A percentile compares a stretch with the other conserved stretches of the same genome.
Evolutionary conservation across 2,113 vertebrate species (phyloP).

Genomic region (Triplophysa rosa): DNA sequence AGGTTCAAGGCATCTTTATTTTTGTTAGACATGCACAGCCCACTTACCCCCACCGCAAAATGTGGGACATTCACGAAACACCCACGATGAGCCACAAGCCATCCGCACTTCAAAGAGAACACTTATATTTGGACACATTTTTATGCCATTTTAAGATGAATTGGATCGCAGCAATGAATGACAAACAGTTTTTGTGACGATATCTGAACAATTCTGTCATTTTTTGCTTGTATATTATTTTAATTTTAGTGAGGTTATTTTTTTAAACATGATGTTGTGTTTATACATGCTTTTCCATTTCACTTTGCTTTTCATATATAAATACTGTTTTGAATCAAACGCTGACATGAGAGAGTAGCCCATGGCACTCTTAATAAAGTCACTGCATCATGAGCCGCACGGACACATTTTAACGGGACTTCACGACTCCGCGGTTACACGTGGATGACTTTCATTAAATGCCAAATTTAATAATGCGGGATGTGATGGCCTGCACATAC

Average conservation of each 20-base stretch:
- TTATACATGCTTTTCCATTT: not conserved
- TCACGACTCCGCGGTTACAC: constrained; percentile 3
- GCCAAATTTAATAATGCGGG: constrained; percentile 3
- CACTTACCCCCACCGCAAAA: not conserved
- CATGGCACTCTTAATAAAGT: constrained; percentile 16
- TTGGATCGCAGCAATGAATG: constrained; percentile 59
- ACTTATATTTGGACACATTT: constrained; percentile 24
- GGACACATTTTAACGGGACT: constrained; percentile 20
- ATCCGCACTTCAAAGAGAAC: constrained; percentile 33
- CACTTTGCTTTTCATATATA: not conserved
- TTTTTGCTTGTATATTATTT: too few relatives aligned
- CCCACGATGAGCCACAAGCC: constrained; percentile 7
- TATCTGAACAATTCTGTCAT: not conserved
- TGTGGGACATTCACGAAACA: not conserved
- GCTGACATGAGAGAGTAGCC: constrained; percentile 13
- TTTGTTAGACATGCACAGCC: constrained; percentile 11
- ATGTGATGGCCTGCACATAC: constrained; percentile 5
- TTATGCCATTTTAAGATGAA: constrained; percentile 48
- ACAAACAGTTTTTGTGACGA: constrained; percentile 47
- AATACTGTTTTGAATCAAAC: not conserved
- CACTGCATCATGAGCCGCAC: not conserved
- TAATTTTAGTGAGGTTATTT: too few relatives aligned
- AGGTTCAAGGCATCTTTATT: constrained; percentile 53
- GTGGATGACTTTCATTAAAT: constrained; percentile 28
- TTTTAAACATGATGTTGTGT: not conserved